Evolutionary conservation across 2,888 invertebrate species (phyloP), one percentile per base, ranked within the genome.

Genomic region (Trilocha varians): DNA sequence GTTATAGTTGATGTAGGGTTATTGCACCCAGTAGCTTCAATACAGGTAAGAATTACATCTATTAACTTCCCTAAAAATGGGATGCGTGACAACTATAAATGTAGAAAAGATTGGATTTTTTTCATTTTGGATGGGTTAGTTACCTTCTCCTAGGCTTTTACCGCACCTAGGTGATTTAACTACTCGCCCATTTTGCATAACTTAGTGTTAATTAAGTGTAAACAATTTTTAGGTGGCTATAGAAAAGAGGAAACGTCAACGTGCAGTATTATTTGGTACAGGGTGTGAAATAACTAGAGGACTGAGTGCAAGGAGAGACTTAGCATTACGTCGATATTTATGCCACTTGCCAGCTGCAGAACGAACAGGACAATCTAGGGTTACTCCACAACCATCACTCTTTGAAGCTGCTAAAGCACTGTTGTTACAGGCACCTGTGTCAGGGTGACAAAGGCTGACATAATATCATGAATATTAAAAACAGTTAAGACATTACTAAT

Each of bases 221-320:
- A n/a, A 8, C 46, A 40, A 48, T 32, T 62, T 60, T 32, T 87
- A 93, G 82, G 90, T 91, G 43, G 89, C 90, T 1, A 77, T 88
- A 38, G 78, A 89, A 42, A 88, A 89, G 48, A 82, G 88, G 16
- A 84, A 87, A 47, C 87, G 87, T n/a, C 87, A 90, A 45, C 86
- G 91, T 9, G 88, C 88, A 38, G 84, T 93, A 3, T 87, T 95
- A 50, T 88, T 89, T 46, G 90, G 90, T 59, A 89, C 93, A 35
- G 93, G 93, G 13, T 94, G 93, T 40, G 90, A 91, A 35, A 91
- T 90, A 57, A 91, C 93, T 17, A 87, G 93, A 13, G 95, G 94
- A 0, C 72, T 95, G 38, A 93, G 93, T 53, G 94, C 95, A 5
- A 87, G 95, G 13, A 87, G 92, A 40, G 96, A 96, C 68, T 78